Conservation (phyloP, 2,888 invertebrate genomes). For the Theristus sp. region DNA sequence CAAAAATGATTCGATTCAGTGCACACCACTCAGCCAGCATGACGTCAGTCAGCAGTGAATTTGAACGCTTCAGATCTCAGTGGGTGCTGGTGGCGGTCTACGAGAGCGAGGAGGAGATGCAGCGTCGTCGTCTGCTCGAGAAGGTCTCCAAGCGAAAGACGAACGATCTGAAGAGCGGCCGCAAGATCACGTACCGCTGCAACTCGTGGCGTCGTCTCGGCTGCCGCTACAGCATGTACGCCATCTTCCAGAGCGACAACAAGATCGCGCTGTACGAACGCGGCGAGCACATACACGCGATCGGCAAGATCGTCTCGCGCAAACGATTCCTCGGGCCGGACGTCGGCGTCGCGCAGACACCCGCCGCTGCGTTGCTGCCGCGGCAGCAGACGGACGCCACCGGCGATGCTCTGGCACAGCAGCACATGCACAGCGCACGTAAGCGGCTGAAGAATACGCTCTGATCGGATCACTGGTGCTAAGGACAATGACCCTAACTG, state of each 20-base stretch:
- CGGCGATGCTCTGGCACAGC: too few relatives aligned
- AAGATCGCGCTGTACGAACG: not conserved
- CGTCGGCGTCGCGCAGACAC: too few relatives aligned
- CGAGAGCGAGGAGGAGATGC: not conserved
- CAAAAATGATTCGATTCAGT: too few relatives aligned
- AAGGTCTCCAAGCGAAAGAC: not conserved
- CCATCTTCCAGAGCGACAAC: not conserved
- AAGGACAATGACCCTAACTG: too few relatives aligned
- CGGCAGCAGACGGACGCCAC: too few relatives aligned
- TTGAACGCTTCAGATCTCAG: not conserved
- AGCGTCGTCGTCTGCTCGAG: not conserved
- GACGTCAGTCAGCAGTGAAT: too few relatives aligned
- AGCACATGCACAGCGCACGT: too few relatives aligned
- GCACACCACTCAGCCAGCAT: too few relatives aligned
- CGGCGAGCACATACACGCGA: not conserved
- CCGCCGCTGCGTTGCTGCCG: too few relatives aligned
- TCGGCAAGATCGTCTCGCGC: not conserved
- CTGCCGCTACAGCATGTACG: not conserved
- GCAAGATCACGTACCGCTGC: not conserved
- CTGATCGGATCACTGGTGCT: too few relatives aligned
- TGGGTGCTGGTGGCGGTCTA: not conserved
- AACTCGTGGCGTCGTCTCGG: not conserved
- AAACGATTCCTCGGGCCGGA: not conserved
- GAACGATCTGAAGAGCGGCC: not conserved
- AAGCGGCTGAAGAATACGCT: too few relatives aligned